Base-by-base conservation (phyloP, 2,888 invertebrate genomes). In the Ommatoiulus sabulosus region DNA sequence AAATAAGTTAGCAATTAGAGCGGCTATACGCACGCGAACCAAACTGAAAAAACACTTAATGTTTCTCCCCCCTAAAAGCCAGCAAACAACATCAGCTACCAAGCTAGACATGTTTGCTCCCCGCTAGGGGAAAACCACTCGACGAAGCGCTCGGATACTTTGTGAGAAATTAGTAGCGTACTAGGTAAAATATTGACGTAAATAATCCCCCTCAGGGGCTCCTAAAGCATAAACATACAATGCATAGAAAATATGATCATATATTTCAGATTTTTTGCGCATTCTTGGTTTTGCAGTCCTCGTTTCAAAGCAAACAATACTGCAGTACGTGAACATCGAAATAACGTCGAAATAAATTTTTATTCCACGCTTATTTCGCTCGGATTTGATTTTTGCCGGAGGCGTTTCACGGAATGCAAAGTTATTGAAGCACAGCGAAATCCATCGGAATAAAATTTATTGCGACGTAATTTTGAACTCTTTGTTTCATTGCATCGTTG, bases 1-100 rank as follows among this genome's bases (percentile, higher is more conserved):
- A 72, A 72, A 72, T 72, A 72, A 72, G 72, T 24, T 8, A 10
- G 72, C 72, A 72, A 72, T 72, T 72, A 72, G 72, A n/a, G 24
- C 3, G 72, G 72, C 72, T 24, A 72, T 10, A 7, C 8, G 72
- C 72, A 72, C 72, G 72, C 72, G 24, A 72, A 72, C 24, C 5
- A 6, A 35, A 72, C 10, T 8, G 72, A 7, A 72, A 24, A 24
- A 72, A 24, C 48, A 48, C 72, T 72, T 24, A 20, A 63, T 63
- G 63, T 48, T 48, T 48, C 24, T 24, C 5, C 72, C 20, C 63
- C 72, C 10, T 72, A 24, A 72, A 72, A 24, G 72, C 72, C 72
- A 72, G 72, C 72, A 72, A 72, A 72, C 72, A 72, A 6, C 24
- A 24, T 10, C 8, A 72, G 72, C 72, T 6, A 2, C 24, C 24